Evolutionary conservation across 92 coral and sea anemone species (phyloP).

Genomic region (Phymanthus crucifer): DNA sequence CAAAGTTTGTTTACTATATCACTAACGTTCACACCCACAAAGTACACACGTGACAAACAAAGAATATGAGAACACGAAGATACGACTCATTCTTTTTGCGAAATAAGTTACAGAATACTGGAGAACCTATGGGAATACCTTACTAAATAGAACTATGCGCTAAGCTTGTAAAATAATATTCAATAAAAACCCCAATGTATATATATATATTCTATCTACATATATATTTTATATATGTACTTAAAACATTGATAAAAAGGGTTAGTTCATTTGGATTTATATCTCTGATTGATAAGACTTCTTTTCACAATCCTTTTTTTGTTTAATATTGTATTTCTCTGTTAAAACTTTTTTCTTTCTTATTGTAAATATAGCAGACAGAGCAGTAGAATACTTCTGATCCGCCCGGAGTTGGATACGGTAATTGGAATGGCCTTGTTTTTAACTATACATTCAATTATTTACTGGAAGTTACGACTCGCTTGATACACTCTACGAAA

Average conservation of each 20-base stretch:
- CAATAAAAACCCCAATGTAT: conserved; percentile 4
- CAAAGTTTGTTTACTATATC: neutral
- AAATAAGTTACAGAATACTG: neutral
- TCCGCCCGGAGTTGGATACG: too few relatives aligned
- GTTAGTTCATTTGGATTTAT: neutral
- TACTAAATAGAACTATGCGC: neutral
- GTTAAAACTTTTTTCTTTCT: neutral
- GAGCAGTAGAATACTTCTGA: neutral
- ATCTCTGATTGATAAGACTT: neutral
- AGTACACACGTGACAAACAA: neutral
- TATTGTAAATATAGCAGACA: neutral
- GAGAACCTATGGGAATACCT: neutral
- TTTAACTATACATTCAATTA: neutral
- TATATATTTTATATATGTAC: neutral
- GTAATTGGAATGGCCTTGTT: neutral
- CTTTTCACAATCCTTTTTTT: neutral
- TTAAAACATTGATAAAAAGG: neutral
- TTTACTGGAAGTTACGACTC: neutral
- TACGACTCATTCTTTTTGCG: neutral
- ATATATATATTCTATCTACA: too few relatives aligned
- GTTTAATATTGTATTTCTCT: neutral
- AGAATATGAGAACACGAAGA: neutral
- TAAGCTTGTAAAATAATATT: neutral
- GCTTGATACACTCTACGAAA: neutral
- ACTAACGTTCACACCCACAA: neutral